Evolutionary conservation across 2,113 vertebrate species (phyloP).

Genomic region (Odocoileus virginianus): DNA sequence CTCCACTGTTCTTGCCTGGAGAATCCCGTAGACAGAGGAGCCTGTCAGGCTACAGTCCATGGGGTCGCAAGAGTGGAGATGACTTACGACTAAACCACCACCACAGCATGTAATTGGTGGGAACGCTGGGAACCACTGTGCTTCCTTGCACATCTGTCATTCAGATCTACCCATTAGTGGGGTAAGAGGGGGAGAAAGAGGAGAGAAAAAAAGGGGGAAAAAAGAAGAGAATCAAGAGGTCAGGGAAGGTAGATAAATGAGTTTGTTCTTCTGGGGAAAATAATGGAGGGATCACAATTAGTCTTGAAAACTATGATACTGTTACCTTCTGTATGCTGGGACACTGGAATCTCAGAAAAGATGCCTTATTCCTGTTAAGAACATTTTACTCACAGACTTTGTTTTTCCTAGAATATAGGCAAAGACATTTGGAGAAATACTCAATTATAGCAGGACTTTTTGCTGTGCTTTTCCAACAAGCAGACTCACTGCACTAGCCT

Average conservation of each 20-base stretch:
- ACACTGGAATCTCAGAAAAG: background rate
- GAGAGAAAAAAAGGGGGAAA: background rate
- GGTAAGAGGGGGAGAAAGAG: too few species aligned
- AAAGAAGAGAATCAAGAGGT: background rate
- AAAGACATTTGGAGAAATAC: background rate
- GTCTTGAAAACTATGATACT: background rate
- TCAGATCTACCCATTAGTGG: background rate
- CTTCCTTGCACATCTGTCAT: background rate
- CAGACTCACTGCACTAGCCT: background rate
- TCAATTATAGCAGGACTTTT: background rate
- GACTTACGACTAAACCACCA: background rate
- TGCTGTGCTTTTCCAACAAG: background rate
- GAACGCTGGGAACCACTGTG: background rate
- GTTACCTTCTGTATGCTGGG: background rate
- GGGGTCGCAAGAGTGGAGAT: background rate
- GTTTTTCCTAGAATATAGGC: background rate
- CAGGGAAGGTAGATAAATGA: background rate
- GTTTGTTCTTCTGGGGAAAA: background rate
- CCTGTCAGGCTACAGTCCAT: background rate
- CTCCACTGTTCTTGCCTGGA: background rate
- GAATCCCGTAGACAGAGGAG: background rate
- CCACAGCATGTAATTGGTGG: background rate
- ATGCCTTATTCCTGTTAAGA: background rate
- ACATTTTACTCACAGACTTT: background rate
- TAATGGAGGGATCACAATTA: background rate